phyloP scores from a whole-genome alignment of 2,797 vertebrate genomes.

The Myiothlypis coronata region DNA sequence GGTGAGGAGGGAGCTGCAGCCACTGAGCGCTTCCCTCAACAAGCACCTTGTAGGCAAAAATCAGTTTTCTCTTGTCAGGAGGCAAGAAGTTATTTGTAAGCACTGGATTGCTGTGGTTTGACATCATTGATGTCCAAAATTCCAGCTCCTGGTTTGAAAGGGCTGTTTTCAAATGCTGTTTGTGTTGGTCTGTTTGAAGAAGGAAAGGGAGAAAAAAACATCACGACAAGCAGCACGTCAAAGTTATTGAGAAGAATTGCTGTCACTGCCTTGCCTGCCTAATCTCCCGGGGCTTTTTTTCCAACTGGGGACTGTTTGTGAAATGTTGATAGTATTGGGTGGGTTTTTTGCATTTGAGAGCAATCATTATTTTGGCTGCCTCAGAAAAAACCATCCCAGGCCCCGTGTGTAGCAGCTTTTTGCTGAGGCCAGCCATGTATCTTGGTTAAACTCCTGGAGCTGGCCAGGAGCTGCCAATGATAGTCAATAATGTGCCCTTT shows the following conservation, averaged over 20 bases:
- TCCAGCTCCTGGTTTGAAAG: not conserved
- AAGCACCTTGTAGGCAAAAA: not conserved
- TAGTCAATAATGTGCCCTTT: slow-evolving; percentile 34
- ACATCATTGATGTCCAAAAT: not conserved
- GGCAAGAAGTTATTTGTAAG: not conserved
- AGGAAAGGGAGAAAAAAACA: not conserved
- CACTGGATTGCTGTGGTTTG: not conserved
- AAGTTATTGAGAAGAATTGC: slow-evolving; percentile 4
- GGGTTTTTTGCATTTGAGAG: not conserved
- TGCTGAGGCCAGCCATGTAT: not conserved
- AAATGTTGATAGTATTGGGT: not conserved
- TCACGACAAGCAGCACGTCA: not conserved
- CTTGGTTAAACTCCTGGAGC: not conserved
- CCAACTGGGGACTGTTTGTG: not conserved
- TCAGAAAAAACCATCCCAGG: not conserved
- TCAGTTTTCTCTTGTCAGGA: not conserved
- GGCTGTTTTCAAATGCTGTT: slow-evolving; percentile 12
- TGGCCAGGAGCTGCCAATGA: not conserved
- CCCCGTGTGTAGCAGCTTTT: not conserved
- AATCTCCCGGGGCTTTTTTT: not conserved
- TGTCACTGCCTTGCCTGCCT: not conserved
- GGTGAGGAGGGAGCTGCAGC: fast-evolving
- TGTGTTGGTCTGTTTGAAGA: slow-evolving; percentile 10
- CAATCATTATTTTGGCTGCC: not conserved
- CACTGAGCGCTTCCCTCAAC: fast-evolving